These are phyloP conservation scores for Phaethornis superciliosus DNA, from an alignment of 2,113 vertebrate genomes.

Conservation along the genomic window DNA sequence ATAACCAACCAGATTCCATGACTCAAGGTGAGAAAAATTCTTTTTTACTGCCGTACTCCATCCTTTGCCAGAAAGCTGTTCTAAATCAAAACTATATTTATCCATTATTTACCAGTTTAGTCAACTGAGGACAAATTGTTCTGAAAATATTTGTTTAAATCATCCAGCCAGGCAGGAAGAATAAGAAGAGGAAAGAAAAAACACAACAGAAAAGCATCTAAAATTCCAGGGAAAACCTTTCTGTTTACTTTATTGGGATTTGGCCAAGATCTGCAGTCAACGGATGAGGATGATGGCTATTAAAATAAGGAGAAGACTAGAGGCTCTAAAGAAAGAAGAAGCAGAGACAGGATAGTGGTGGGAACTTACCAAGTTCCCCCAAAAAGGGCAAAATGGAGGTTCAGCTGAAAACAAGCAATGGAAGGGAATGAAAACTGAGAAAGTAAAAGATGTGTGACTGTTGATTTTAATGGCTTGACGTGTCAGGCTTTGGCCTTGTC, in stretches of 20 bases:
- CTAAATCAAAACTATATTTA: slow-evolving; percentile 54
- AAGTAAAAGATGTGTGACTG: background rate
- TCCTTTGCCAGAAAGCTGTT: slow-evolving; percentile 47
- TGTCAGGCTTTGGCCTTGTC: background rate
- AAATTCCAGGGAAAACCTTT: slow-evolving; percentile 21
- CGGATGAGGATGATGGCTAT: background rate
- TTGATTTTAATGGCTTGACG: background rate
- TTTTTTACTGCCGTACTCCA: background rate
- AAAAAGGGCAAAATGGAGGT: background rate
- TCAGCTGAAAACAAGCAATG: background rate
- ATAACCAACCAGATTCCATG: background rate
- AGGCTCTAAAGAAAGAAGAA: background rate
- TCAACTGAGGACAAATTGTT: slow-evolving; percentile 41
- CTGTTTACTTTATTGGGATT: slow-evolving; percentile 13
- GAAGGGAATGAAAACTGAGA: background rate
- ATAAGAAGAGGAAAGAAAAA: background rate
- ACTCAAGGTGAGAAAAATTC: slow-evolving; percentile 56
- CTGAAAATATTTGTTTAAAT: slow-evolving; percentile 54
- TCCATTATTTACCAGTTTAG: slow-evolving; percentile 58
- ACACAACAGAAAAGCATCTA: background rate
- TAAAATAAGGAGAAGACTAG: background rate
- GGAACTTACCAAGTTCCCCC: background rate
- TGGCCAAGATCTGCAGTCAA: background rate
- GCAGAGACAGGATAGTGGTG: background rate
- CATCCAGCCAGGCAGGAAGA: background rate